Percentiles rank a stretch among this genome's conserved stretches.
phyloP scores from a whole-genome alignment of 2,888 invertebrate species.

The Orthosia incerta region DNA sequence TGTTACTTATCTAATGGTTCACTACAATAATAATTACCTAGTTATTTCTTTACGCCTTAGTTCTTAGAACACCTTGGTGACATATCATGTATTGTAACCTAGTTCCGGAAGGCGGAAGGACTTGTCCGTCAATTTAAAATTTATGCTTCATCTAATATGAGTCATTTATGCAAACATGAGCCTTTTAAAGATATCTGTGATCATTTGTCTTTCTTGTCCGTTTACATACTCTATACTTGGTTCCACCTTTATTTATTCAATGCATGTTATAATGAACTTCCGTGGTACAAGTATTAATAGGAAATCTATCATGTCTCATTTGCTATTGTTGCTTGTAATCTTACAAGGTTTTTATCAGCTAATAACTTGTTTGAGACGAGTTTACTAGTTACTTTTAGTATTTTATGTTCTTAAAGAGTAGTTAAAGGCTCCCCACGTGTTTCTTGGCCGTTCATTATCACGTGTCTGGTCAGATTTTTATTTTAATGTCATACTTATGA shows the following conservation, averaged over 20 bases:
- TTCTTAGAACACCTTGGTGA: constrained; percentile 32
- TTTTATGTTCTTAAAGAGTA: constrained; percentile 28
- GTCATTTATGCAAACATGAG: neutral
- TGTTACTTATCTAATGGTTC: neutral
- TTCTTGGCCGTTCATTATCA: neutral
- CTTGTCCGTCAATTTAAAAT: constrained; percentile 40
- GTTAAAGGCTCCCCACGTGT: constrained; percentile 39
- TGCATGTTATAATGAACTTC: constrained; percentile 40
- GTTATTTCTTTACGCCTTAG: neutral
- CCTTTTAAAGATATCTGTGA: constrained; percentile 34
- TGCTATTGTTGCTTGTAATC: constrained; percentile 42
- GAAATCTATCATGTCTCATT: constrained; percentile 46
- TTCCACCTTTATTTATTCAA: constrained; percentile 13
- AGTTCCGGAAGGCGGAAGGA: constrained; percentile 51
- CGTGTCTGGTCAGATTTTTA: neutral
- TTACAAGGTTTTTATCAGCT: constrained; percentile 42
- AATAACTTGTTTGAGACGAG: constrained; percentile 34
- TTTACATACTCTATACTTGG: neutral
- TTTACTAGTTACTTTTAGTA: constrained; percentile 6
- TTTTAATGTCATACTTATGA: neutral
- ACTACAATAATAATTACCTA: neutral
- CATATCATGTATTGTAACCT: constrained; percentile 41
- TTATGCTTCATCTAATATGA: constrained; percentile 30
- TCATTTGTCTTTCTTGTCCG: constrained; percentile 13
- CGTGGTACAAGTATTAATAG: constrained; percentile 31